Base-by-base conservation (phyloP, 2,888 invertebrate species). In the Aphidius colemani region DNA sequence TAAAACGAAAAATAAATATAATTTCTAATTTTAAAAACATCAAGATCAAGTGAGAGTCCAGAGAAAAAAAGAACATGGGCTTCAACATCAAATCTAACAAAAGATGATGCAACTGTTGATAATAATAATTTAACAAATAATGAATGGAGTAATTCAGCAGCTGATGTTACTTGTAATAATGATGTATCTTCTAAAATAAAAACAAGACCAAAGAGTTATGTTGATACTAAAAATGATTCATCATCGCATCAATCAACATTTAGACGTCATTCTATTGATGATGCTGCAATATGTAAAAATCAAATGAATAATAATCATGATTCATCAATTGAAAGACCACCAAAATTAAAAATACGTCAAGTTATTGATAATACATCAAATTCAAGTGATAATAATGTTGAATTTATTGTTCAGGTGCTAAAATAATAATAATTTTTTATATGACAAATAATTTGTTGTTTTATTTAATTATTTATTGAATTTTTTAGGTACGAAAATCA, bases 121-220 rank as follows among this genome's bases (percentile, higher is more conserved):
- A 30, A 30, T 30, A 30, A 5, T 30, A 30, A 4, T 4, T 64
- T 70, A 11, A 64, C 72, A 43, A 69, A 74, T 39, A 71, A 72
- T 30, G 74, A 72, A 46, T 94, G 93, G 93, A 91, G 90, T 48
- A 55, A 46, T 76, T 94, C 93, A 70, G 91, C 93, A 71, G 91
- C 92, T 72, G 93, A 93, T 59, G 71, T 75, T 40, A 58, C 48
- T 61, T 48, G 63, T n/a, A 65, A 63, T 30, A 48, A n/a, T 39
- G 39, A 57, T 11, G 46, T 66, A 61, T 39, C 41, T n/a, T 30
- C 30, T 6, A 30, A 30, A 30, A 30, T 30, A 30, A 30, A 30
- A 30, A 49, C 65, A 7, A 71, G 72, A 59, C 66, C 70, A 3
- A 73, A 69, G 65, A 69, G 72, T 43, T 77, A 77, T 66, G 67